A percentile compares a stretch with the other conserved stretches of the same genome.
Conservation (phyloP, 2,113 vertebrate species). For the Puma concolor region DNA sequence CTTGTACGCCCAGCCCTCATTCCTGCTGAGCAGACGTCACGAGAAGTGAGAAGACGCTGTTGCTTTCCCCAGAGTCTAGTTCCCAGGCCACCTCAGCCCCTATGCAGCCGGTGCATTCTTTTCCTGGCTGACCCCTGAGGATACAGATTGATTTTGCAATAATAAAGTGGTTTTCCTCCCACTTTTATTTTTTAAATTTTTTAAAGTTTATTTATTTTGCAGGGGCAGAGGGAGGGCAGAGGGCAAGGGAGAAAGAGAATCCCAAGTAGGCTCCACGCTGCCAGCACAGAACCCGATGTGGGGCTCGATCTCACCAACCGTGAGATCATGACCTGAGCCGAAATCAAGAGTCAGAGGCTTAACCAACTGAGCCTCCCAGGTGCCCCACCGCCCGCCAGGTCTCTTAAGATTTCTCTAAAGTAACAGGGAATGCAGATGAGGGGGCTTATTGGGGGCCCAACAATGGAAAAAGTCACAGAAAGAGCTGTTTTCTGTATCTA, state of each 20-base stretch:
- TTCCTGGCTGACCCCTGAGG: background rate
- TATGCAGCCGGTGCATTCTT: fast-evolving
- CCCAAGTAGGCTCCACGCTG: too few species aligned
- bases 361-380: too few species aligned
- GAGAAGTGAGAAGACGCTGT: background rate
- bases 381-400: too few species aligned
- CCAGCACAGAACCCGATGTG: too few species aligned
- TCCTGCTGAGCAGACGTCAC: fast-evolving
- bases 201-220: too few species aligned
- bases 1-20: background rate
- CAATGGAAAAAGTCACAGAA: background rate
- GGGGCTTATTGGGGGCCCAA: background rate
- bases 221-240: too few species aligned
- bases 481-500: background rate
- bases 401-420: background rate
- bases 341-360: too few species aligned
- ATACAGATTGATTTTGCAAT: background rate
- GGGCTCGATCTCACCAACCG: too few species aligned
- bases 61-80: background rate
- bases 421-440: background rate
- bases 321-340: too few species aligned
- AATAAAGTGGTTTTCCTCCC: background rate
- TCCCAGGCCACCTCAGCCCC: too few species aligned
- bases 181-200: too few species aligned
- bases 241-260: too few species aligned